These are phyloP conservation scores for Cetoscarus ocellatus DNA, from an alignment of 2,797 vertebrate species.

Conservation along the genomic window DNA sequence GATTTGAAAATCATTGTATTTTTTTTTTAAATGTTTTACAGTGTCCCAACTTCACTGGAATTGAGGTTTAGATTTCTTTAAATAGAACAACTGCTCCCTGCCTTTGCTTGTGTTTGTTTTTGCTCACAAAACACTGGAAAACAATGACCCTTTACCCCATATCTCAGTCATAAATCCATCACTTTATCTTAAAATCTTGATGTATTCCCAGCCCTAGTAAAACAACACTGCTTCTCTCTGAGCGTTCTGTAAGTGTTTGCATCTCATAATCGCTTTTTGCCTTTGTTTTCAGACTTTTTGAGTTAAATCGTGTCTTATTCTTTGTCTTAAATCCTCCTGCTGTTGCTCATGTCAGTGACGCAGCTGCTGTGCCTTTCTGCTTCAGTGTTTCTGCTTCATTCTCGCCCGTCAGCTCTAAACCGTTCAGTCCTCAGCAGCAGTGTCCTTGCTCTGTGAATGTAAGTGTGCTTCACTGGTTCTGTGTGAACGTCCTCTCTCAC, in stretches of 20 bases:
- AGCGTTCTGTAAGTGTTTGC: not conserved
- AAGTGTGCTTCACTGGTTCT: conserved; percentile 14
- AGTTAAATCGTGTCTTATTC: not conserved
- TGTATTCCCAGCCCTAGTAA: too few species aligned
- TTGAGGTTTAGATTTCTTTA: too few species aligned
- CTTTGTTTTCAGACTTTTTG: not conserved
- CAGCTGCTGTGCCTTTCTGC: conserved; percentile 76
- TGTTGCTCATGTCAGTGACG: conserved; percentile 24
- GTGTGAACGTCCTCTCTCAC: conserved; percentile 6
- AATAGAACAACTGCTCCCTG: too few species aligned
- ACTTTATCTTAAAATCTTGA: too few species aligned
- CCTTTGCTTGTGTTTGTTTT: too few species aligned
- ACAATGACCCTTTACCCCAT: too few species aligned
- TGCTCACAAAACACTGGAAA: too few species aligned
- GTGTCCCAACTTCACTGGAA: too few species aligned
- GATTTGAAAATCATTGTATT: too few species aligned
- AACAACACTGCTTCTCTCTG: too few species aligned
- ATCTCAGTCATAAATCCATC: too few species aligned
- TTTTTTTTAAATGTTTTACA: too few species aligned
- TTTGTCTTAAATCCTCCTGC: conserved; percentile 4
- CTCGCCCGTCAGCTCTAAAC: conserved; percentile 8
- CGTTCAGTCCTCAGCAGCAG: conserved; percentile 18
- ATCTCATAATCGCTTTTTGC: not conserved
- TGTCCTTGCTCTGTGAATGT: conserved; percentile 7
- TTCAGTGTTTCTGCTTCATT: conserved; percentile 24